Base-by-base conservation (phyloP, 2,888 invertebrate species). In the Microctonus aethiopoides region DNA sequence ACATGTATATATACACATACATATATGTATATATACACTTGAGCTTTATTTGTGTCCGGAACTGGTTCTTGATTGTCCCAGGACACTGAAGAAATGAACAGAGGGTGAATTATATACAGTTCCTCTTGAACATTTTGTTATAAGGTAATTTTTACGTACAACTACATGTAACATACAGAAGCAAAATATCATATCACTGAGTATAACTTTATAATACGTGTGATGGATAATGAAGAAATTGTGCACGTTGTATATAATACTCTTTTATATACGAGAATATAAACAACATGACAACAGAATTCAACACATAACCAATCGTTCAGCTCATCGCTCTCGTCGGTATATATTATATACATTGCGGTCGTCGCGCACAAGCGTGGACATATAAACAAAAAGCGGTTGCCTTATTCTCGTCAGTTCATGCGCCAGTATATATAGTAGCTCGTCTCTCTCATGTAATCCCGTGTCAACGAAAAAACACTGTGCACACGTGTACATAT, bases 351-450 rank as follows among this genome's bases (percentile, higher is more conserved):
- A n/a, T n/a, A 29, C 65, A 63, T 63, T 63, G 63, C 52, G 16
- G 66, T 56, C 20, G 16, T 46, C 46, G 46, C 16, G 46, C 46
- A 16, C 46, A 46, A 16, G 16, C 46, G 46, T 46, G 46, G n/a
- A n/a, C 46, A 46, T 16, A 46, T 46, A 7, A 24, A 78, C 79
- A 82, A 83, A 82, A 83, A 81, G 79, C 71, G 77, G 83, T 79
- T 77, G 70, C 78, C 75, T 76, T 77, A 77, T 77, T 82, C 78
- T 57, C 34, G 16, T 57, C 57, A 32, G 46, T 46, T 57, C 32
- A 32, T 29, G 34, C n/a, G 13, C n/a, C 34, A 57, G 7, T 26
- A 32, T 29, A 57, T 57, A 34, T 56, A 56, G 52, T 26, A 29
- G 56, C 26, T 26, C 52, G n/a, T n/a, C 36, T 36, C 57, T 52